A percentile compares a stretch with the other conserved stretches of the same genome.
Evolutionary conservation across 2,888 invertebrate species (phyloP).

Genomic region (Dolomedes plantarius): DNA sequence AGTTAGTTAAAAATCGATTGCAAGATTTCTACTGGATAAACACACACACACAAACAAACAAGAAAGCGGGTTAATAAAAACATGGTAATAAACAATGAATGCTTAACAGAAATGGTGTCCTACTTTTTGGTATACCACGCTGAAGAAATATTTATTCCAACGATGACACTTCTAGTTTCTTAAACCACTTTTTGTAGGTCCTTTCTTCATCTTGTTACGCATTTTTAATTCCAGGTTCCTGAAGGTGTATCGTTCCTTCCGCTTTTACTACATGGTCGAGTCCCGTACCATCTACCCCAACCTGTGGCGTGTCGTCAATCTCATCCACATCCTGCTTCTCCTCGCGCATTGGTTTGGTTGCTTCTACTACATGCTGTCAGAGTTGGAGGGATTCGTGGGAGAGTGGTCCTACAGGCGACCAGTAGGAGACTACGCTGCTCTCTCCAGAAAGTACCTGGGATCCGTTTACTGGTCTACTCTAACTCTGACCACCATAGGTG

Average conservation of each 20-base stretch:
- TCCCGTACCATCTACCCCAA: constrained; percentile 96
- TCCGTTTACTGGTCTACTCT: constrained; percentile 97
- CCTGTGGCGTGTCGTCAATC: constrained; percentile 95
- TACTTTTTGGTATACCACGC: too few relatives aligned
- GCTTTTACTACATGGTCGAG: constrained; percentile 97
- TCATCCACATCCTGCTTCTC: constrained; percentile 94
- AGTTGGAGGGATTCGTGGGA: constrained; percentile 88
- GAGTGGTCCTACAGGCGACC: constrained; percentile 77
- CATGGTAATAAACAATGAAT: too few relatives aligned
- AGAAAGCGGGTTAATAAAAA: too few relatives aligned
- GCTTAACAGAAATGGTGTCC: too few relatives aligned
- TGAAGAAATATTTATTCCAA: too few relatives aligned
- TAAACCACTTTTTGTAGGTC: too few relatives aligned
- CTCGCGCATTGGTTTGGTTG: constrained; percentile 98
- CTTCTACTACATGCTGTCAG: constrained; percentile 95
- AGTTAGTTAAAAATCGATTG: too few relatives aligned
- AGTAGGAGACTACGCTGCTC: constrained; percentile 89
- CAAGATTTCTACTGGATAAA: too few relatives aligned
- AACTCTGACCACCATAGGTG: constrained; percentile 96
- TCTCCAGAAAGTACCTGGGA: constrained; percentile 94
- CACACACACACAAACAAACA: too few relatives aligned
- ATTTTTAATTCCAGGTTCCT: constrained; percentile 75
- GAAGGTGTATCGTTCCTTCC: constrained; percentile 89
- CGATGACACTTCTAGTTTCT: too few relatives aligned
- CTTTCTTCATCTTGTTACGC: too few relatives aligned